Evolutionary conservation across 2,797 vertebrate species (phyloP), one percentile per base, ranked within the genome.

Genomic region (Menidia menidia): DNA sequence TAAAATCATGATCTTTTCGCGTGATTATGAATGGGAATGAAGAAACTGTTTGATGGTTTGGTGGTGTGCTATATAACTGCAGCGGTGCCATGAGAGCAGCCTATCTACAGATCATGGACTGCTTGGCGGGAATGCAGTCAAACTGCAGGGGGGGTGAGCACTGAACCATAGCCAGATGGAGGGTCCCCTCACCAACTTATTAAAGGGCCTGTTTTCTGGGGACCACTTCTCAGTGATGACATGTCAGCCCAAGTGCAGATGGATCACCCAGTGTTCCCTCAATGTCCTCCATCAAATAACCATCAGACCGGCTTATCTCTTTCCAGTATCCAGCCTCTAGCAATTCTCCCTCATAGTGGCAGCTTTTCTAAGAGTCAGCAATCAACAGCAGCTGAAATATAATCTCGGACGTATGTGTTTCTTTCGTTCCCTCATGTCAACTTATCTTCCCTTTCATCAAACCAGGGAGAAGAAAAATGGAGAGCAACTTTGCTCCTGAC

Each of bases 361-460:
- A 80, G 35, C 69, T 73, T 89, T 87, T 86, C 59, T 60, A 60
- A 56, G 41, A 68, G 64, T 56, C 62, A 60, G 32, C 59, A 62
- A 84, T 78, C 54, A n/a, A 67, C 63, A 64, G 72, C 71, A 60
- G 61, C 69, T 73, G 69, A 91, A 90, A 88, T 82, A 73, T 83
- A 9, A 74, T 73, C 41, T 66, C 60, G 14, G 16, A 16, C 47
- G 25, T 44, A 25, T 60, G 39, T 76, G 33, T 77, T 80, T 66
- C 39, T 42, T 62, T 43, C 43, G 35, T 39, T 60, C 61, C 30
- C 57, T 64, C 47, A 52, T 53, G 41, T 39, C 54, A 53, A 61
- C 71, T 78, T 57, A 69, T 77, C 63, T 73, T 78, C 64, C 70
- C 48, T 44, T 71, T 69, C 58, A 76, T 70, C 64, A 65, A 63